These are phyloP conservation scores for Hyperopisus bebe DNA, from an alignment of 2,113 vertebrate species.

Conservation along the genomic window DNA sequence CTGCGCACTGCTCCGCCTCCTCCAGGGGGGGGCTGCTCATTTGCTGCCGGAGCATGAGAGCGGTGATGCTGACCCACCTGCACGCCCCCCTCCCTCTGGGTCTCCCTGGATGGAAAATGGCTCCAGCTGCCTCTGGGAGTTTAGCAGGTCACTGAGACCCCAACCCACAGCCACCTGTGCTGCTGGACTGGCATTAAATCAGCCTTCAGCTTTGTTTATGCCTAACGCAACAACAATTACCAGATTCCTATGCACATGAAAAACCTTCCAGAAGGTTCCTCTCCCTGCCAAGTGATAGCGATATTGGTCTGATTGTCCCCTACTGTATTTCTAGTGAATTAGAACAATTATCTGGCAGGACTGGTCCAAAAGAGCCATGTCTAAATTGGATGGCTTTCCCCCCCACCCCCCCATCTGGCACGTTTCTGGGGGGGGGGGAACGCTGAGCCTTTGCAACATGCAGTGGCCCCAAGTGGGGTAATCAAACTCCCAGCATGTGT, in stretches of 20 bases:
- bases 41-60: not conserved
- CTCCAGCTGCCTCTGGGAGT: not conserved
- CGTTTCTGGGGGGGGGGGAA: not conserved
- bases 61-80: not conserved
- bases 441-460: too few species aligned
- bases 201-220: not conserved
- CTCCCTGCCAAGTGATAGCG: not conserved
- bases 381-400: not conserved
- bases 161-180: not conserved
- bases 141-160: not conserved
- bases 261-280: not conserved
- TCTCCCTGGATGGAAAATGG: not conserved
- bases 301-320: not conserved
- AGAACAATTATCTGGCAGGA: not conserved
- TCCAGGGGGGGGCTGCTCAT: not conserved
- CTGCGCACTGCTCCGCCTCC: not conserved
- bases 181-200: not conserved
- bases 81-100: not conserved
- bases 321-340: not conserved
- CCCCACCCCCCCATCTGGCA: not conserved
- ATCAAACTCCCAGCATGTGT: not conserved
- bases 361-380: not conserved
- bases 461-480: not conserved
- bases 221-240: not conserved
- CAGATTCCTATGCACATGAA: not conserved